These are phyloP conservation scores for Xestia ashworthii DNA, from an alignment of 2,888 invertebrate genomes.

Conservation along the genomic window DNA sequence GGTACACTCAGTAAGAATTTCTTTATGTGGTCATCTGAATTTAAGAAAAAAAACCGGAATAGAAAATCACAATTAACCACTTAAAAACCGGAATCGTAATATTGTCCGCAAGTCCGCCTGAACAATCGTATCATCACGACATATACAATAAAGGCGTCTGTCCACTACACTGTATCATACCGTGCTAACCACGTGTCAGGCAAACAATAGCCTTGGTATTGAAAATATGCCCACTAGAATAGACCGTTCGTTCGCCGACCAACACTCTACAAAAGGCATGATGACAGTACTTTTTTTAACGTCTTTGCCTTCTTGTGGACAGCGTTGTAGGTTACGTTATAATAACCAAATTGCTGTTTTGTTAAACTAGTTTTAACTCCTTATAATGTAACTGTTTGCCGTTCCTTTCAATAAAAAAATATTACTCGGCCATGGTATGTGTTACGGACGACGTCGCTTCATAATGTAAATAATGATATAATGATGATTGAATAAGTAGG, in stretches of 20 bases:
- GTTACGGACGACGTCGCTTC: no score
- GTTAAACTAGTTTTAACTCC: no score
- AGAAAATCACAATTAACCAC: conserved; percentile 17
- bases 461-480: no score
- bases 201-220: not conserved
- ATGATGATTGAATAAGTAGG: no score
- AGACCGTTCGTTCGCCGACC: not conserved
- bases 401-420: no score
- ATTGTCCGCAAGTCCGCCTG: conserved; percentile 25
- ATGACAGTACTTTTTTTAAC: no score
- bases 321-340: no score
- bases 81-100: conserved; percentile 31
- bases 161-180: not conserved
- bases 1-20: no score
- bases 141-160: conserved; percentile 34
- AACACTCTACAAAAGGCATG: not conserved
- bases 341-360: no score
- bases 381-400: no score
- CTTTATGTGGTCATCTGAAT: not conserved
- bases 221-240: not conserved
- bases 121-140: conserved; percentile 53
- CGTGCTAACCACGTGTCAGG: not conserved
- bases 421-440: no score
- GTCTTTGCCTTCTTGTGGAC: no score
- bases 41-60: not conserved